These are phyloP conservation scores for Orthonyx spaldingii DNA, from an alignment of 2,113 vertebrate genomes.

Conservation along the genomic window DNA sequence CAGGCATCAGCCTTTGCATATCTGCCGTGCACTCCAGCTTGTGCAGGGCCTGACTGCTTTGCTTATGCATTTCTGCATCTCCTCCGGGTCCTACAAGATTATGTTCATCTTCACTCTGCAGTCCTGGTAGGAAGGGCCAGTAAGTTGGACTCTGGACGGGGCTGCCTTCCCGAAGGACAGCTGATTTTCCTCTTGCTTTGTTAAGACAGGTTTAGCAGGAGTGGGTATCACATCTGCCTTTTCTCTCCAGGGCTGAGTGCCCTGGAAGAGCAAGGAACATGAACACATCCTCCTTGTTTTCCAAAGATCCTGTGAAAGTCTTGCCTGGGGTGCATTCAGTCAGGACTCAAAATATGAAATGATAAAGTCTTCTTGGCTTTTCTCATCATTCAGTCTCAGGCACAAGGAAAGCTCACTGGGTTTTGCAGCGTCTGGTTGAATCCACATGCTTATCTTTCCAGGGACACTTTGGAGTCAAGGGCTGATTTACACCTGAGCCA, in stretches of 20 bases:
- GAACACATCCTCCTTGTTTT: background rate
- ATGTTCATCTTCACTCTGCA: background rate
- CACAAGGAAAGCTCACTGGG: background rate
- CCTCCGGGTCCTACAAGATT: background rate
- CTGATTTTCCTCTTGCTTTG: background rate
- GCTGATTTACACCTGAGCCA: background rate
- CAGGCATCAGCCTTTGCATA: background rate
- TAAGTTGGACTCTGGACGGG: background rate
- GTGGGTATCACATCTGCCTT: accelerated
- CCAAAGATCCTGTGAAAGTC: background rate
- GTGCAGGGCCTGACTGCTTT: background rate
- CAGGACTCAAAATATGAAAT: background rate
- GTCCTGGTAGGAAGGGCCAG: background rate
- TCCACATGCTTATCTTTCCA: background rate
- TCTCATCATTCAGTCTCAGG: background rate
- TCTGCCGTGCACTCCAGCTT: background rate
- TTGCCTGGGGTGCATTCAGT: background rate
- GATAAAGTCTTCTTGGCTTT: background rate
- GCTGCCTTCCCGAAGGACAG: background rate
- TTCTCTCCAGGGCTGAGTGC: background rate
- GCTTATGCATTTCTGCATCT: background rate
- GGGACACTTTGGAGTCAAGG: background rate
- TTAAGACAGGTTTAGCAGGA: background rate
- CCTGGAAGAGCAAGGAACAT: background rate
- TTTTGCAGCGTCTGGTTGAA: background rate